phyloP scores from a whole-genome alignment of 2,113 vertebrate genomes.

The Mesocricetus auratus region DNA sequence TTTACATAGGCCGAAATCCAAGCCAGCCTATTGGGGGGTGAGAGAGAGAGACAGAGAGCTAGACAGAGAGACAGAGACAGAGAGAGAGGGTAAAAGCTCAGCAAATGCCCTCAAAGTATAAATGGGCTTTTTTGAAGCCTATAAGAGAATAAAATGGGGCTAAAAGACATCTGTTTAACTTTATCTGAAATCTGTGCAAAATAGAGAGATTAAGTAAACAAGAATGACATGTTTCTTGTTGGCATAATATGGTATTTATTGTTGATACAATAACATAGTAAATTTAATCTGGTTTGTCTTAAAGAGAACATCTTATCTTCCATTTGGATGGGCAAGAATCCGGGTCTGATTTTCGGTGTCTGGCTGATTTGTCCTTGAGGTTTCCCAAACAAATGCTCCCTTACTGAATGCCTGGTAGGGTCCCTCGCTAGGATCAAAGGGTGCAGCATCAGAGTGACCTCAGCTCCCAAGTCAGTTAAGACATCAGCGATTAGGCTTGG shows the following conservation, averaged over 20 bases:
- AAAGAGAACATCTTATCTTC: conserved; percentile 70
- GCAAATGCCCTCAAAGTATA: neutral
- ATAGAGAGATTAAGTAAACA: conserved; percentile 62
- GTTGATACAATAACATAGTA: conserved; percentile 51
- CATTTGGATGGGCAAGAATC: conserved; percentile 46
- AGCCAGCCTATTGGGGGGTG: neutral
- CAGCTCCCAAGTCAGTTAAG: neutral
- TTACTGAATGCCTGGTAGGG: conserved; percentile 55
- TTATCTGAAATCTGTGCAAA: conserved; percentile 54
- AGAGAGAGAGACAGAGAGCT: neutral
- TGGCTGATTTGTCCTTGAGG: conserved; percentile 65
- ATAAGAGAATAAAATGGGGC: neutral
- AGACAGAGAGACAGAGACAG: no score
- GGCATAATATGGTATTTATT: conserved; percentile 56
- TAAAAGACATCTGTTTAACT: conserved; percentile 9
- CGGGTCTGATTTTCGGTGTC: conserved; percentile 58
- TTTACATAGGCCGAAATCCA: neutral
- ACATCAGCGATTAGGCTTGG: neutral
- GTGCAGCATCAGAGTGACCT: neutral
- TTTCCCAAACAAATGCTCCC: conserved; percentile 61
- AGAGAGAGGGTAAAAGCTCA: neutral
- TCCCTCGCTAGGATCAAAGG: neutral
- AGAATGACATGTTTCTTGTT: conserved; percentile 44
- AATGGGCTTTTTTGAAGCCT: conserved; percentile 11
- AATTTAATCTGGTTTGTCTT: conserved; percentile 62